Percentiles rank a stretch among this genome's conserved stretches.
phyloP scores from a whole-genome alignment of 2,797 vertebrate genomes.

The Passerculus sandwichensis region DNA sequence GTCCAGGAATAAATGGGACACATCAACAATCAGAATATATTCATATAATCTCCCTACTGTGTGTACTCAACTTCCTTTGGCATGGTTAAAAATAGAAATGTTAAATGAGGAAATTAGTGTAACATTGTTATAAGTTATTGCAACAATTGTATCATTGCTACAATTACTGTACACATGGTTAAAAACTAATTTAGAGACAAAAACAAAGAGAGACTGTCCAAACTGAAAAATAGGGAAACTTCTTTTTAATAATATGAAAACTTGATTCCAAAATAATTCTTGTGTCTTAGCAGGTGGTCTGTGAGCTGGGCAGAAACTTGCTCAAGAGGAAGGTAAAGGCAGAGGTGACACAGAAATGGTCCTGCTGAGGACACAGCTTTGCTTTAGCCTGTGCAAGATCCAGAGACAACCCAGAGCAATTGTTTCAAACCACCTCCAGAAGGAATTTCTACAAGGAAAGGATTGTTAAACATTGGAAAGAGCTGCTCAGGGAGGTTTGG shows the following conservation, averaged over 20 bases:
- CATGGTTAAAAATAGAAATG: background rate
- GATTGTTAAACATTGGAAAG: rapidly evolving
- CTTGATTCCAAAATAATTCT: background rate
- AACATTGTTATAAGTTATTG: background rate
- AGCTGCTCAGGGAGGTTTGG: background rate
- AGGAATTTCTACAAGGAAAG: background rate
- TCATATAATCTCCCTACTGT: background rate
- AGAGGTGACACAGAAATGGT: background rate
- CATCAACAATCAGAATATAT: background rate
- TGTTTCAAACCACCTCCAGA: background rate
- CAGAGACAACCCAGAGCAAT: background rate
- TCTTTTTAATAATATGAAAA: background rate
- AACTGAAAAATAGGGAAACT: background rate
- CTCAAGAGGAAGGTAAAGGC: background rate
- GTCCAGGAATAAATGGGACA: background rate
- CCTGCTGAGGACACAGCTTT: background rate
- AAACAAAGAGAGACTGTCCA: background rate
- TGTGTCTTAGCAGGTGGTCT: background rate
- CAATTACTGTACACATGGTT: background rate
- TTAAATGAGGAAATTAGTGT: background rate
- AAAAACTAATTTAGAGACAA: background rate
- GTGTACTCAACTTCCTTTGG: background rate
- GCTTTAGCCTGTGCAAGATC: background rate
- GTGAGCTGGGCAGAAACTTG: background rate
- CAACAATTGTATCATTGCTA: background rate